phyloP scores from a whole-genome alignment of 2,113 vertebrate species.

The Ardeotis arabs region DNA sequence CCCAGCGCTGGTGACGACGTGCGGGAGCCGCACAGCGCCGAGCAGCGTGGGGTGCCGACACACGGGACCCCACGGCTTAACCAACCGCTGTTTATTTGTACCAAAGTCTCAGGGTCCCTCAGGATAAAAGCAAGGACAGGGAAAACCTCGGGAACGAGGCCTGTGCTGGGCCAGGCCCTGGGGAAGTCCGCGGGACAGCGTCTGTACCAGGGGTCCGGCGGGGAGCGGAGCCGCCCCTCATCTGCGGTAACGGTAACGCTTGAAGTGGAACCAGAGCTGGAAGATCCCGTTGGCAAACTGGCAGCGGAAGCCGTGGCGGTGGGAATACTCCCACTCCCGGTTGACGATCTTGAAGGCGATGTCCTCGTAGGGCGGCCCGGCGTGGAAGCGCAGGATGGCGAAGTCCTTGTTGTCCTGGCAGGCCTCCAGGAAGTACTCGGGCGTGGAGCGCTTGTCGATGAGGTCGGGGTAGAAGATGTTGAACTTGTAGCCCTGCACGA shows the following conservation, averaged over 20 bases:
- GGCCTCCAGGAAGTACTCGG: conserved; percentile 96
- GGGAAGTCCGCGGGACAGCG: fast-evolving
- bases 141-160: neutral
- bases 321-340: conserved; percentile 97
- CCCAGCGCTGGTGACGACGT: fast-evolving
- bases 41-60: fast-evolving
- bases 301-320: conserved; percentile 96
- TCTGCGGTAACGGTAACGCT: conserved; percentile 93
- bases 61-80: neutral
- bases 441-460: conserved; percentile 94
- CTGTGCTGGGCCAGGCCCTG: neutral
- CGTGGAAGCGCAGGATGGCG: conserved; percentile 93
- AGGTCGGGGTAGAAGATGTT: conserved; percentile 99
- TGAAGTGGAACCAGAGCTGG: conserved; percentile 99
- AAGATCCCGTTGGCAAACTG: conserved; percentile 98
- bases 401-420: conserved; percentile 95
- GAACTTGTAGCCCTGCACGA: conserved; percentile 98
- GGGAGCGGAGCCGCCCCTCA: conserved; percentile 21
- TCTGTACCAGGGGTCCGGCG: fast-evolving
- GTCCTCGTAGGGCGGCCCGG: conserved; percentile 95
- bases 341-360: conserved; percentile 98
- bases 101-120: conserved; percentile 6
- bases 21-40: fast-evolving
- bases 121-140: neutral
- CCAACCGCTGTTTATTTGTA: conserved; percentile 25